Evolutionary conservation across 2,797 vertebrate species (phyloP), one percentile per base, ranked within the genome.

Genomic region (Pseudocheirus occidentalis): DNA sequence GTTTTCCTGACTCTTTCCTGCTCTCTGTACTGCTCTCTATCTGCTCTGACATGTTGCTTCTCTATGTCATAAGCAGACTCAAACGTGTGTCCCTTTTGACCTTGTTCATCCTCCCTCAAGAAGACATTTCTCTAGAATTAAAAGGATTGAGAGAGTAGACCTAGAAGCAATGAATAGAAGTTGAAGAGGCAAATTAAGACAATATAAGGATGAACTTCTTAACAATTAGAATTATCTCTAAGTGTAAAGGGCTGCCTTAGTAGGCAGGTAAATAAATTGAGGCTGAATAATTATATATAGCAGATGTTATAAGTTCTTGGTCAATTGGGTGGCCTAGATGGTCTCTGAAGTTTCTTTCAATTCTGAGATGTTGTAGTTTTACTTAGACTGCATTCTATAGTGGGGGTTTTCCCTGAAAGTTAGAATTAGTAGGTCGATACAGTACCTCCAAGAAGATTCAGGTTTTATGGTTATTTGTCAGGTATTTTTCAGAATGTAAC

Each of bases 211-310:
- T 81, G 21, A 13, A 81, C 46, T 81, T 81, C 40, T 40, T 81
- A 81, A 81, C 6, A 81, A 46, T 46, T 46, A 81, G 40, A 81
- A 46, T 5, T 90, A 9, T 55, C 95, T 54, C 54, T 34, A 92
- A 31, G 93, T 34, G 54, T 93, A 55, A 94, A 91, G 66, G 55
- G 92, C 24, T 95, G 27, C 90, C 40, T 57, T 87, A 12, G 59
- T 54, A 73, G 66, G 94, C 66, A 94, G 62, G 81, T 29, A 94
- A 91, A 6, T 94, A 90, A 31, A 5, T 54, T 90, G 81, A 94
- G 93, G 52, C 34, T 59, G 31, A 66, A 90, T 91, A 93, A 97
- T 90, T 94, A 90, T 54, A 46, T 27, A 81, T 46, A 81, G 40
- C 7, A 46, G 40, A 46, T 81, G 66, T 18, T 73, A 7, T 46